phyloP scores from a whole-genome alignment of 1,140 invertebrate genomes.

The Idris sp. region DNA sequence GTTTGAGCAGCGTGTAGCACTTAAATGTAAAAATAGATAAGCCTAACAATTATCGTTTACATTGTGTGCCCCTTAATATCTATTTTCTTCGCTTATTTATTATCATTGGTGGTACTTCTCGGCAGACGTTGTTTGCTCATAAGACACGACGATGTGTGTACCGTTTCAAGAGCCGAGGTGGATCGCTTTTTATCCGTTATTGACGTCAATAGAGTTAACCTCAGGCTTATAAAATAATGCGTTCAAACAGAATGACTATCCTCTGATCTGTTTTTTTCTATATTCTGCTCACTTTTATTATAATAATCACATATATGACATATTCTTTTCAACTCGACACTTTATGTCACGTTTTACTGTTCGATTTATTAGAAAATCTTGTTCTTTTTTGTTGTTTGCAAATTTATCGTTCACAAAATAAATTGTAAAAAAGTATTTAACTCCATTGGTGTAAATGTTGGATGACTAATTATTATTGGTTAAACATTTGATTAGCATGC shows the following conservation, averaged over 20 bases:
- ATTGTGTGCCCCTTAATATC: conserved; percentile 24
- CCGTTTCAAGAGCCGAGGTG: conserved; percentile 41
- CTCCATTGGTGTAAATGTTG: conserved; percentile 7
- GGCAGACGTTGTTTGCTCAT: conserved; percentile 38
- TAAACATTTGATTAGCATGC: conserved; percentile 27
- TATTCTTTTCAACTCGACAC: too few relatives aligned
- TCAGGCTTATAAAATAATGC: conserved; percentile 44
- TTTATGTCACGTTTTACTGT: too few relatives aligned
- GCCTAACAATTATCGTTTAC: conserved; percentile 24
- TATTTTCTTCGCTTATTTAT: conserved; percentile 42
- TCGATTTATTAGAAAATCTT: too few relatives aligned
- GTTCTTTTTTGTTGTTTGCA: too few relatives aligned
- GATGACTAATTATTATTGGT: conserved; percentile 8
- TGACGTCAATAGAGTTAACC: conserved; percentile 47
- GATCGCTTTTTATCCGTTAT: conserved; percentile 41
- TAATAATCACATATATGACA: too few relatives aligned
- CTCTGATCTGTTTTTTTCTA: conserved; percentile 16
- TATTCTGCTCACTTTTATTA: too few relatives aligned
- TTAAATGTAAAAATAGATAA: conserved; percentile 34
- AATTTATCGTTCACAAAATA: too few relatives aligned
- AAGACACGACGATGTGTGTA: conserved; percentile 9
- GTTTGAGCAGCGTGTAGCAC: not conserved
- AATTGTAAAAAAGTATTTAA: too few relatives aligned
- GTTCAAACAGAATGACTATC: conserved; percentile 22
- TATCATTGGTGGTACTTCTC: conserved; percentile 26